Conservation (phyloP, 2,113 vertebrate species). For the Ptychochromis oligacanthus region DNA sequence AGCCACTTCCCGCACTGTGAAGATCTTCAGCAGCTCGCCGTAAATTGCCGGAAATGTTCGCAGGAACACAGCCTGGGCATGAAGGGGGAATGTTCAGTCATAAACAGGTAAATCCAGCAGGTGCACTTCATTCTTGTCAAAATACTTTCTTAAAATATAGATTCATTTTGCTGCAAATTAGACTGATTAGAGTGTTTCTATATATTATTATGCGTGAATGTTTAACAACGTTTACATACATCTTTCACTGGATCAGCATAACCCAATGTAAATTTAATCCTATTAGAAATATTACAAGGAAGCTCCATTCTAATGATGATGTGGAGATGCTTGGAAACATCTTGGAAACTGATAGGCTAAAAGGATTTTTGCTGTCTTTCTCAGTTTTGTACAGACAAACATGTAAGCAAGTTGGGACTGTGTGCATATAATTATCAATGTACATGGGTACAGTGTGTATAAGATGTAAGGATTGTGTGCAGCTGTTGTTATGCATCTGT, state of each 20-base stretch:
- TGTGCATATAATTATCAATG: no score
- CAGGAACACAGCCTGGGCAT: constrained; percentile 90
- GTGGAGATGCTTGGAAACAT: background rate
- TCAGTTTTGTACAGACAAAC: no score
- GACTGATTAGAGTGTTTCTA: background rate
- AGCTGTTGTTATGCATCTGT: no score
- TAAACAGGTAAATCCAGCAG: background rate
- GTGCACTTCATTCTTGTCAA: background rate
- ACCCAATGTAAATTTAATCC: background rate
- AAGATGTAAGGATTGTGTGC: no score
- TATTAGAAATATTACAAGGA: background rate
- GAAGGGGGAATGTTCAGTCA: background rate
- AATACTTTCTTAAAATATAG: background rate
- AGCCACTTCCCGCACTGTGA: constrained; percentile 94
- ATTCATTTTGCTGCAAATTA: background rate
- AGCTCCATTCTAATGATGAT: background rate
- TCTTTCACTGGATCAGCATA: background rate
- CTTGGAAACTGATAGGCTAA: background rate
- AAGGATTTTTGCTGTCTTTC: no score
- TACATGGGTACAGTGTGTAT: no score
- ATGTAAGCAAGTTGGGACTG: no score
- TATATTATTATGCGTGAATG: accelerated
- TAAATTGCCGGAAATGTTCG: constrained; percentile 93
- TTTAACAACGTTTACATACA: background rate
- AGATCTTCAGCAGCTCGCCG: constrained; percentile 93